Evolutionary conservation across 2,888 invertebrate genomes (phyloP), one percentile per base, ranked within the genome.

Genomic region (Galeruca laticollis): DNA sequence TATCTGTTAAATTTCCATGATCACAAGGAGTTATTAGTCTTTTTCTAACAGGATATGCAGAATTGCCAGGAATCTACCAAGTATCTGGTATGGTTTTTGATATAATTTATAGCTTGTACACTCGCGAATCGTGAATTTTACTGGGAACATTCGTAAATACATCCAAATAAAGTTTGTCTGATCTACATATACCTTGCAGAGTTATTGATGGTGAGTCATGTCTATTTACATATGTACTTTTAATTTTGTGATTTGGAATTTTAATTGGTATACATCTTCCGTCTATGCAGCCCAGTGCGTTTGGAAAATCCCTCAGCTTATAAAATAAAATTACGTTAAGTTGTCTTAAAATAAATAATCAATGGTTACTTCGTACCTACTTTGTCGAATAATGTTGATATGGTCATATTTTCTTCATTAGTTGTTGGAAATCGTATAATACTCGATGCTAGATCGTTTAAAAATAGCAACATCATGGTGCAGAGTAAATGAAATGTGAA

Each of bases 121-220:
- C 72, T 21, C 80, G 60, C 0, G 78, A 61, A 69, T 81, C 79
- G 68, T 82, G 79, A 6, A 82, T 77, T 76, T 82, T 82, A 31
- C 77, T 76, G 6, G 80, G 78, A 2, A 72, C 18, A 6, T 81
- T 81, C 15, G 78, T 78, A 71, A 77, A 82, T 3, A 79, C 77
- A 72, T 81, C 80, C 1, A 79, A 63, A 70, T 79, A 81, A 54
- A 62, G 69, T 66, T 74, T 76, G 0, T 78, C 75, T 2, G 65
- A 20, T 63, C 81, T 79, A 66, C 80, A 83, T 40, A 82, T 79
- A 13, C 76, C 79, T 70, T 82, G 81, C 20, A 82, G 60, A 5
- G 79, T 81, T 21, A 81, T 33, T 9, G 76, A 73, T 57, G 74
- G 73, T 31, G 71, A 35, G 11, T 35, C 35, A 35, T 35, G 35